phyloP scores from a whole-genome alignment of 2,797 vertebrate species.

The Menidia menidia region DNA sequence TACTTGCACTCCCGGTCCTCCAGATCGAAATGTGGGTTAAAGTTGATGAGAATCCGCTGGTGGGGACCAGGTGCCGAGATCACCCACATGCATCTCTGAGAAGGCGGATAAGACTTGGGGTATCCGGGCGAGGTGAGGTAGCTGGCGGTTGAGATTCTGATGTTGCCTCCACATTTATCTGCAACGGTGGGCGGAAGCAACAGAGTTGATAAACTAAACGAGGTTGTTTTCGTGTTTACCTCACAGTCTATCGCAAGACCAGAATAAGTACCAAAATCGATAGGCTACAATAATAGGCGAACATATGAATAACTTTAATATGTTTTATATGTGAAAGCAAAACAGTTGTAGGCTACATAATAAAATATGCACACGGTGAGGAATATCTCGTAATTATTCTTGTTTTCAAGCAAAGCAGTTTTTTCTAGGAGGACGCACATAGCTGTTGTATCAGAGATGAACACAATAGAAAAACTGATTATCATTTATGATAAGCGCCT shows the following conservation, averaged over 20 bases:
- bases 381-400: no score
- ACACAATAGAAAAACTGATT: no score
- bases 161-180: slow-evolving; percentile 96
- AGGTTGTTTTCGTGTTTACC: neutral
- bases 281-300: no score
- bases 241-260: neutral
- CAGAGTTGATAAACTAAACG: neutral
- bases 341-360: neutral
- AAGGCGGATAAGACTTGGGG: slow-evolving; percentile 89
- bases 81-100: slow-evolving; percentile 95
- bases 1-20: slow-evolving; percentile 99
- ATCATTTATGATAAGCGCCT: no score
- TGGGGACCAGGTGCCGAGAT: slow-evolving; percentile 93
- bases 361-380: no score
- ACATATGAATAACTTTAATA: no score
- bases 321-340: neutral
- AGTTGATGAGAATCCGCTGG: slow-evolving; percentile 99
- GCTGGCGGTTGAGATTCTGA: slow-evolving; percentile 90
- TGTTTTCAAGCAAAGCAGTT: no score
- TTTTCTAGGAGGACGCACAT: no score
- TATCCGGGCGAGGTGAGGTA: slow-evolving; percentile 98
- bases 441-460: no score
- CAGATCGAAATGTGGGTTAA: slow-evolving; percentile 99
- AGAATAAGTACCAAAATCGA: neutral
- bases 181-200: slow-evolving; percentile 38